phyloP scores from a whole-genome alignment of 2,113 vertebrate species.

The Plecotus auritus region DNA sequence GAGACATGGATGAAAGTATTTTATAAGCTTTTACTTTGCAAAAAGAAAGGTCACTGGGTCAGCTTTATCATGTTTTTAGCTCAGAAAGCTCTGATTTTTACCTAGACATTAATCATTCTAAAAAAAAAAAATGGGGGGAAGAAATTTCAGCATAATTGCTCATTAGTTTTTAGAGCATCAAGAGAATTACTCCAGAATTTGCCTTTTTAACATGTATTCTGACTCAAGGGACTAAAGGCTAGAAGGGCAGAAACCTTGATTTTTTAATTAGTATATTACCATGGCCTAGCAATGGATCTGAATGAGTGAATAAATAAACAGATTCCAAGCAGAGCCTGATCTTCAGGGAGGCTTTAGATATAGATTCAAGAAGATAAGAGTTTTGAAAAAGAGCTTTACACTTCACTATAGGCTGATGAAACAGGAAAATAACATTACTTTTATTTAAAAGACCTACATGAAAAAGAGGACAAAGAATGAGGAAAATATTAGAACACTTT shows the following conservation, averaged over 20 bases:
- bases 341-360: not conserved
- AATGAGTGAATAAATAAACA: constrained; percentile 16
- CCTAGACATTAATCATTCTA: not conserved
- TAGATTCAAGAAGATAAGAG: not conserved
- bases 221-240: constrained; percentile 1
- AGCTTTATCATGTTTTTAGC: not conserved
- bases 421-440: not conserved
- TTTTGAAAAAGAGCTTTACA: not conserved
- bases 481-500: not conserved
- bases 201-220: constrained; percentile 44
- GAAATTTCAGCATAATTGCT: not conserved
- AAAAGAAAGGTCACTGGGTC: not conserved
- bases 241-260: constrained; percentile 1
- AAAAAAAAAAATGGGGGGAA: not conserved
- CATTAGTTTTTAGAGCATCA: constrained; percentile 3
- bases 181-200: constrained; percentile 29
- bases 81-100: not conserved
- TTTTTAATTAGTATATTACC: not conserved
- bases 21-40: not conserved
- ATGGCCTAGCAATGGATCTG: not conserved
- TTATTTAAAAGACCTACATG: not conserved
- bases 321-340: not conserved
- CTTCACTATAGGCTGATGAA: not conserved
- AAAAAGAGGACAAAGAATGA: not conserved
- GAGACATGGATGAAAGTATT: not conserved